Base-by-base conservation (phyloP, 30 jellyfish, hydroid and myxozoan genomes). In the Phacellophora camtschatica region DNA sequence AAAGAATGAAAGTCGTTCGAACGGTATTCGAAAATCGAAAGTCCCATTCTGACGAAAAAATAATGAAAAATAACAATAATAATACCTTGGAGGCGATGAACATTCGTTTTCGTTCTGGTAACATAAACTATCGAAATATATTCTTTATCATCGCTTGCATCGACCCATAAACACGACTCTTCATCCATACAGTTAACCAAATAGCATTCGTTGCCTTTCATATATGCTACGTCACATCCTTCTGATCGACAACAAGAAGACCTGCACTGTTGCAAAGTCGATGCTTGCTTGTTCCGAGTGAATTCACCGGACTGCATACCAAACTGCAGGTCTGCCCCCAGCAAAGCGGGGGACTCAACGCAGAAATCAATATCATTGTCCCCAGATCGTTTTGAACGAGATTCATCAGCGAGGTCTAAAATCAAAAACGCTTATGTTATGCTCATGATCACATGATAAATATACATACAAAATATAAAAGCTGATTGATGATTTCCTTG, bases 201-300 rank as follows among this genome's bases (percentile, higher is more conserved):
- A 75, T 77, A 82, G 48, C 97, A 88, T 0, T 16, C 66, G 43
- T 71, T 71, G 18, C 48, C 69, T 53, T 36, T 55, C 88, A 88
- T 62, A 24, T 66, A 73, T 7, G 97, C 97, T 73, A 88, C 95
- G 69, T 88, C 95, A 68, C 97, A 88, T 49, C 68, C 69, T 4
- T 31, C 55, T 16, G 71, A 22, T 7, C 65, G 22, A 30, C 97
- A 88, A 27, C 97, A 88, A 13, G 72, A 84, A 34, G 83, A 54
- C 15, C 19, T 79, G 84, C 97, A 88, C 24, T 73, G 78, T n/a
- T 51, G 78, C 74, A 88, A 54, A 8, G 89, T 66, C 49, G 42
- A 51, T 24, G 82, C 89, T 77, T 71, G 89, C 48, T 80, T 50
- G 39, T 83, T 68, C 55, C 34, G 81, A 29, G 53, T 77, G 82